Base-by-base conservation (phyloP, 2,888 invertebrate genomes). In the Napeogenes inachia region DNA sequence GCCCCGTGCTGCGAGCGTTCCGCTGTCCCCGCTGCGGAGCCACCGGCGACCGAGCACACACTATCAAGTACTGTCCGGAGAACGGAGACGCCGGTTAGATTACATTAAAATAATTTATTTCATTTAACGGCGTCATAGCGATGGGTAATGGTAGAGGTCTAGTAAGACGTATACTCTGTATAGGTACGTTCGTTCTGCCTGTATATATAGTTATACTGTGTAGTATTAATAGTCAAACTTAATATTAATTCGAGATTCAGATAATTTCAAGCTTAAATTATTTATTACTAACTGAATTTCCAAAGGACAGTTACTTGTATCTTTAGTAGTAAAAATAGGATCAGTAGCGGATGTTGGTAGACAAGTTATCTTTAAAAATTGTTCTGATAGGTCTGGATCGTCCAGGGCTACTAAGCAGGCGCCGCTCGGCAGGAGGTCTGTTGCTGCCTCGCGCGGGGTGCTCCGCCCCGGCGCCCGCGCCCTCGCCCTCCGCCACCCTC, bases 11-110 rank as follows among this genome's bases (percentile, higher is more conserved):
- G 60, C 91, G 94, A 54, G 92, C 91, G 13, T 94, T 77, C 73
- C 79, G 77, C 60, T 96, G 96, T 75, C 95, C 94, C 3, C 92
- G 93, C 53, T 96, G 96, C 71, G 91, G 92, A 4, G 94, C 93
- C 50, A 92, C 92, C 32, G 96, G 95, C 4, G 95, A 95, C 73
- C 79, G 81, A 13, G 95, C 96, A 0, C 96, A 96, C 77, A 96
- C 96, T 2, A 86, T 94, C 67, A 94, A 94, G 72, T 95, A 96
- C 79, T 96, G 96, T 73, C 95, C 93, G 0, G 75, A 79, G 32
- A 76, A 73, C 60, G 63, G 61, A 10, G 71, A 75, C 42, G 67
- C 64, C 59, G 73, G 77, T 75, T 33, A 66, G 65, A 32, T 38
- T 13, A 33, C 10, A 50, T 13, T 33, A 2, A 30, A 45, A 33